phyloP scores from a whole-genome alignment of 2,888 invertebrate genomes.

The Athrips mouffetella region DNA sequence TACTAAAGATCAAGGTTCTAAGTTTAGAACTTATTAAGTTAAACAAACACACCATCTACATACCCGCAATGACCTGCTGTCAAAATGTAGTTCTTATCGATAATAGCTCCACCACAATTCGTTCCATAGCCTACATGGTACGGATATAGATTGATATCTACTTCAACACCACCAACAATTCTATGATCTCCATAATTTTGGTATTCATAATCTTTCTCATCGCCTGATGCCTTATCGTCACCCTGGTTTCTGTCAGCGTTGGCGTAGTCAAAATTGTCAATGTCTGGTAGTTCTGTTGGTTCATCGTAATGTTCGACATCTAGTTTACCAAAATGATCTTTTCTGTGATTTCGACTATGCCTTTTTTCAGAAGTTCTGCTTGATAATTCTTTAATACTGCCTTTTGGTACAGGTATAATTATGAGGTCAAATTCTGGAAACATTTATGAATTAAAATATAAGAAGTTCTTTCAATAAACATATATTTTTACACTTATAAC shows the following conservation, averaged over 20 bases:
- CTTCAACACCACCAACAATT: constrained; percentile 64
- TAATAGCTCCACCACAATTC: constrained; percentile 68
- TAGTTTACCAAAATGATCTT: constrained; percentile 31
- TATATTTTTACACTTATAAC: background rate
- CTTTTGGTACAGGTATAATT: constrained; percentile 46
- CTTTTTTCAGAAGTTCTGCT: constrained; percentile 9
- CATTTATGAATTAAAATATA: background rate
- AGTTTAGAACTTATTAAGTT: no score
- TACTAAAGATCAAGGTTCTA: no score
- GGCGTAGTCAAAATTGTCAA: constrained; percentile 52
- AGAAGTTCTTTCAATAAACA: background rate
- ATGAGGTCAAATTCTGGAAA: constrained; percentile 54
- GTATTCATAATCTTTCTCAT: constrained; percentile 16
- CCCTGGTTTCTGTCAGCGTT: constrained; percentile 25
- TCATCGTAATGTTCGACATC: constrained; percentile 56
- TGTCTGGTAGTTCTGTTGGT: constrained; percentile 46
- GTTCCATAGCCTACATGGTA: constrained; percentile 66
- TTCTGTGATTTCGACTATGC: constrained; percentile 16
- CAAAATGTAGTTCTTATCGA: constrained; percentile 57
- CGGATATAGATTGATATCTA: constrained; percentile 64
- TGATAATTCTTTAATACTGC: constrained; percentile 18
- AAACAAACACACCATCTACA: constrained; percentile 28
- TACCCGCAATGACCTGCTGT: constrained; percentile 74
- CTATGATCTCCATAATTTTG: constrained; percentile 47
- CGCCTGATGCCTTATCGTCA: constrained; percentile 17